Conservation (phyloP, 2,797 vertebrate species). For the Euphonia xanthogaster region DNA sequence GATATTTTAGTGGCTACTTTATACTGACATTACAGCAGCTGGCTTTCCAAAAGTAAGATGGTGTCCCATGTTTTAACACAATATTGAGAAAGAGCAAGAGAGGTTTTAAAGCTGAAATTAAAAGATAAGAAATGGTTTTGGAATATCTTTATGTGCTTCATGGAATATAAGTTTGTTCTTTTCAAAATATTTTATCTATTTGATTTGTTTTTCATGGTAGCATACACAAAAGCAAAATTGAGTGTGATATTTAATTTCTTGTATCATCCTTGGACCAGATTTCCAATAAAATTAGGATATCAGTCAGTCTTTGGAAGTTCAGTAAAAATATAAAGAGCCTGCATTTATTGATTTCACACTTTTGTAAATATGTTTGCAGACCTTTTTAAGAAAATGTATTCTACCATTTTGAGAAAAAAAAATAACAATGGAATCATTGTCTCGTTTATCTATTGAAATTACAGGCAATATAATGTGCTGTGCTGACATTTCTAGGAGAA, state of each 20-base stretch:
- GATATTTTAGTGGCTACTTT: conserved; percentile 34
- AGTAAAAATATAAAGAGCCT: conserved; percentile 27
- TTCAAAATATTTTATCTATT: not conserved
- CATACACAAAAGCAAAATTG: not conserved
- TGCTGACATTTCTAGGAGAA: conserved; percentile 62
- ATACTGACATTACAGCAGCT: conserved; percentile 1
- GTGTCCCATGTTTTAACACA: conserved; percentile 4
- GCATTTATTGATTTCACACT: conserved; percentile 39
- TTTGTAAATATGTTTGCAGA: conserved; percentile 63
- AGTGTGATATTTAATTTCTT: conserved; percentile 49
- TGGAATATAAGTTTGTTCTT: conserved; percentile 41
- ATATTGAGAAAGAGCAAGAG: not conserved
- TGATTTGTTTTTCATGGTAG: not conserved
- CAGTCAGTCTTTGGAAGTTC: conserved; percentile 33
- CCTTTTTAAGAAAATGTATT: conserved; percentile 60
- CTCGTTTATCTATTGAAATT: conserved; percentile 46
- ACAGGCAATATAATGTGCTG: conserved; percentile 59
- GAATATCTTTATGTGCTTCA: conserved; percentile 36
- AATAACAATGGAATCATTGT: conserved; percentile 21
- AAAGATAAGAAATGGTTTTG: conserved; percentile 27
- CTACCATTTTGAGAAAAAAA: conserved; percentile 48
- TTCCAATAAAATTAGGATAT: conserved; percentile 32
- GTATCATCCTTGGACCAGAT: conserved; percentile 33
- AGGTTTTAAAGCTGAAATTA: conserved; percentile 42
- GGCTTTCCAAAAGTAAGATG: conserved; percentile 42